Evolutionary conservation across 2,113 vertebrate genomes (phyloP), one percentile per base, ranked within the genome.

Genomic region (Synchiropus splendidus): DNA sequence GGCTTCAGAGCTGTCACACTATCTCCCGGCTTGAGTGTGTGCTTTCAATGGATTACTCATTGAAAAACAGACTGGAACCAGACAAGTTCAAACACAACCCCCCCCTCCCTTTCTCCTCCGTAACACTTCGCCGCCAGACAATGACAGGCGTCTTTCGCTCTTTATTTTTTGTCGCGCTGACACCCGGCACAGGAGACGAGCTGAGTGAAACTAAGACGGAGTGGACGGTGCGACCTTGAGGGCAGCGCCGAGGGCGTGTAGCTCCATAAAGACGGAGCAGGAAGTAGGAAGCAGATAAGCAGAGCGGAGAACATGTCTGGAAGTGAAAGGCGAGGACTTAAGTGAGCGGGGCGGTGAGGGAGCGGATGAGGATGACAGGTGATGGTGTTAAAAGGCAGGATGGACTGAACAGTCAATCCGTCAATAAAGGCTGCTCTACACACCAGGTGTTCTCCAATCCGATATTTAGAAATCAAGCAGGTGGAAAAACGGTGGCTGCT

Each of bases 21-120:
- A 40, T 39, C 39, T 58, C 13, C 18, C 11, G 36, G 17, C 21
- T 10, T 45, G 33, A 45, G 42, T 39, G 48, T 60, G 39, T 37
- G 36, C 41, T 76, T 50, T 64, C 59, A 72, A 80, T 77, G 55
- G 68, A 76, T 80, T 76, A 75, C 70, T 81, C 75, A 80, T 76
- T 77, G 64, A 33, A 72, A 45, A 59, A 48, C 61, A 74, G 61
- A 70, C 68, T 54, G 27, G 54, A 45, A 30, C 48, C 69, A 70
- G 71, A 80, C 78, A 74, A 65, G 79, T 75, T 74, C 60, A 81
- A 80, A 81, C 81, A 79, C 40, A 58, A 16, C 57, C 10, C 36
- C 39, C 39, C 4, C 15, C 36, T 36, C 39, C 6, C 13, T 40
- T 10, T 21, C 51, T 31, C 51, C 40, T 15, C 48, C 2, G 39